Percentiles rank a stretch among this genome's conserved stretches.
Conservation (phyloP, 2,113 vertebrate genomes). For the Morone chrysops region DNA sequence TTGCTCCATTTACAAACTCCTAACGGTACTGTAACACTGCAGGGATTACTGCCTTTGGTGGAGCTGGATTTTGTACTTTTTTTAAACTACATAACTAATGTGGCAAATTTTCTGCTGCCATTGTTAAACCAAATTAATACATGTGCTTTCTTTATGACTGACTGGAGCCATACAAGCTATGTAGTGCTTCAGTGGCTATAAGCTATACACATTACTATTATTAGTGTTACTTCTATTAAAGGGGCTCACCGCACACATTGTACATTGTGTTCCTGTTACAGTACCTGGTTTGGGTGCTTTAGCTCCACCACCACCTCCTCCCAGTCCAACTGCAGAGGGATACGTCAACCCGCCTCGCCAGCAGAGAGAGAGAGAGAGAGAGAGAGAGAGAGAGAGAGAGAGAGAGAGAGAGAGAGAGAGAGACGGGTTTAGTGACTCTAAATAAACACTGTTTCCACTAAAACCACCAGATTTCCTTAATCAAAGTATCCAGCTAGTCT, state of each 20-base stretch:
- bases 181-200: too few species aligned
- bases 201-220: neutral
- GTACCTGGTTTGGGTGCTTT: conserved; percentile 84
- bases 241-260: neutral
- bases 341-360: conserved; percentile 64
- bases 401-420: conserved; percentile 1
- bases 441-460: neutral
- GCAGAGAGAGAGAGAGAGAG: conserved; percentile 11
- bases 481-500: conserved; percentile 13
- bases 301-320: conserved; percentile 62
- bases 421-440: neutral
- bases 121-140: neutral
- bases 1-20: conserved; percentile 45
- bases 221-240: neutral
- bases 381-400: too few species aligned
- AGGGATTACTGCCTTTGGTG: conserved; percentile 13
- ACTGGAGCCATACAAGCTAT: neutral
- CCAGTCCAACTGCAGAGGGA: conserved; percentile 68
- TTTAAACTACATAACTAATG: neutral
- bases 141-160: neutral
- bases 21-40: conserved; percentile 21
- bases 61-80: neutral
- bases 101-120: neutral
- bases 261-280: neutral
- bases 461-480: conserved; percentile 31